phyloP scores from a whole-genome alignment of 2,888 invertebrate species.

The Mystacides longicornis region DNA sequence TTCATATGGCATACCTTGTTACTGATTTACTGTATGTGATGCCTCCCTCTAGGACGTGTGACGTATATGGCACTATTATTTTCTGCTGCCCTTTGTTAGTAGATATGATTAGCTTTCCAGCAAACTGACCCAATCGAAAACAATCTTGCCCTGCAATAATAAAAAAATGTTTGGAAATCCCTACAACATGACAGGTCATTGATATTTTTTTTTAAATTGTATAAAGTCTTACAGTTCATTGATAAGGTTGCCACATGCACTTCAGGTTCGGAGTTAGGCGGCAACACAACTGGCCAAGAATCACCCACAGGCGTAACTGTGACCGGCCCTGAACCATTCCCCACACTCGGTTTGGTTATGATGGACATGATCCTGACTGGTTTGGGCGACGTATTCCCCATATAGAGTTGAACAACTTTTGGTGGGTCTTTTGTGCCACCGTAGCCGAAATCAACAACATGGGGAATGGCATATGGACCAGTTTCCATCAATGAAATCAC shows the following conservation, averaged over 20 bases:
- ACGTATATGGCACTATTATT: conserved; percentile 58
- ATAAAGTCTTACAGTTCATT: conserved; percentile 56
- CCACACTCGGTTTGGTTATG: conserved; percentile 29
- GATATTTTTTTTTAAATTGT: too few species aligned
- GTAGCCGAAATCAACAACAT: conserved; percentile 74
- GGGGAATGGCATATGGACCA: conserved; percentile 71
- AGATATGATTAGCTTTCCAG: conserved; percentile 50
- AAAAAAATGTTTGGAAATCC: too few species aligned
- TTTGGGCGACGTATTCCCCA: conserved; percentile 34
- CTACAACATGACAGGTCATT: too few species aligned
- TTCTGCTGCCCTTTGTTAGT: conserved; percentile 40
- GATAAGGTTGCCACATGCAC: conserved; percentile 60
- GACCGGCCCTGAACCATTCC: conserved; percentile 28
- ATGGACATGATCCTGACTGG: conserved; percentile 27
- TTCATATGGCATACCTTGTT: too few species aligned
- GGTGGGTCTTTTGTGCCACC: conserved; percentile 64
- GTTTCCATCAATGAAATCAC: conserved; percentile 66
- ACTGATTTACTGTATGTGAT: conserved; percentile 48
- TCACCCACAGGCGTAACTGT: conserved; percentile 28
- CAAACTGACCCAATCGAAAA: conserved; percentile 46
- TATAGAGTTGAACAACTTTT: conserved; percentile 38
- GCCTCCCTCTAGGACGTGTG: conserved; percentile 52
- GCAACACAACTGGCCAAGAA: conserved; percentile 33
- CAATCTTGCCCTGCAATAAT: conserved; percentile 47
- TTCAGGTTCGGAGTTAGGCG: conserved; percentile 54